phyloP scores from a whole-genome alignment of 30 jellyfish, hydroid and myxozoan genomes.

The Rhopilema esculentum region DNA sequence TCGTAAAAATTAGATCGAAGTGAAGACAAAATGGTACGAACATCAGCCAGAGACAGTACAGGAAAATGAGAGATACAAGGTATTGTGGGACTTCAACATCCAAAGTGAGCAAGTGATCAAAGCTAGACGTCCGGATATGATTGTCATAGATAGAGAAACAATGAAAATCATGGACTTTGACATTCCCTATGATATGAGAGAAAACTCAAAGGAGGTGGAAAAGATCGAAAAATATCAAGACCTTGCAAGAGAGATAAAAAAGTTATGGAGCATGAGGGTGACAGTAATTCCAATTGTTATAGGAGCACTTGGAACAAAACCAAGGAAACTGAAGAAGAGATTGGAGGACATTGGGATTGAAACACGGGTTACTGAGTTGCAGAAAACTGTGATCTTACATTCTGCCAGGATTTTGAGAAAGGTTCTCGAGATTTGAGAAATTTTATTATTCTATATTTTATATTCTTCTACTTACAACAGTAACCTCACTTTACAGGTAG shows the following conservation, averaged over 20 bases:
- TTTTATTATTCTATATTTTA: no score
- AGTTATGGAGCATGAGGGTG: slow-evolving; percentile 45
- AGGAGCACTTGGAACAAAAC: slow-evolving; percentile 26
- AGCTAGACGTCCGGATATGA: slow-evolving; percentile 38
- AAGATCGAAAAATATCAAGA: slow-evolving; percentile 29
- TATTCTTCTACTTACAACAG: no score
- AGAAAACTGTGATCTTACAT: slow-evolving; percentile 29
- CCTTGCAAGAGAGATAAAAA: slow-evolving; percentile 26
- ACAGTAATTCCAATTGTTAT: slow-evolving; percentile 20
- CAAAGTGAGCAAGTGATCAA: slow-evolving; percentile 10
- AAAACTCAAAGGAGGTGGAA: neutral
- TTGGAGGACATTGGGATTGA: slow-evolving; percentile 21
- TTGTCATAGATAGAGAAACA: slow-evolving; percentile 3
- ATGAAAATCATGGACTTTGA: slow-evolving; percentile 13
- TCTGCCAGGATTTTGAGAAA: slow-evolving; percentile 30
- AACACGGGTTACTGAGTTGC: slow-evolving; percentile 23
- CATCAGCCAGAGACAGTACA: slow-evolving; percentile 13
- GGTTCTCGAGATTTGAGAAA: no score
- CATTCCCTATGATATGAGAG: slow-evolving; percentile 7
- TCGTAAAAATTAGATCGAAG: slow-evolving; percentile 12
- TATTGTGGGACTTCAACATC: slow-evolving; percentile 8
- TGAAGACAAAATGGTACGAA: slow-evolving; percentile 16
- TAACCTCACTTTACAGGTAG: no score
- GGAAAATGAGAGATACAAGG: slow-evolving; percentile 11
- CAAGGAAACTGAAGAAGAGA: slow-evolving; percentile 26